Evolutionary conservation across 2,113 vertebrate species (phyloP).

Genomic region (Gasterosteus aculeatus): DNA sequence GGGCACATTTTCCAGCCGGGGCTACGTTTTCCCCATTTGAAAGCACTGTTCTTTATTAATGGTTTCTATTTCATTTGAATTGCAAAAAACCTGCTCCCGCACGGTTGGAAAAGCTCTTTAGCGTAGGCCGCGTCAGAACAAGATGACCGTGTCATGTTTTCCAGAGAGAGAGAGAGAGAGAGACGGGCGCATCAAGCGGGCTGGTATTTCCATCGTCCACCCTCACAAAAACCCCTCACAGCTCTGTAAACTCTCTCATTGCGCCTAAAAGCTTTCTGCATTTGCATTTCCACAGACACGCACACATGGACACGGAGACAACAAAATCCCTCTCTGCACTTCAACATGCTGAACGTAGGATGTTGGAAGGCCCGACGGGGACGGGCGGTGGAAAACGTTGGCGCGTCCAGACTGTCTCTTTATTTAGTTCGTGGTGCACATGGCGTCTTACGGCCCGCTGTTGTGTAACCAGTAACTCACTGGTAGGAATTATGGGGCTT

Average conservation of each 20-base stretch:
- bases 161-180: constrained; percentile 8
- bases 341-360: constrained; percentile 70
- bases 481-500: constrained; percentile 25
- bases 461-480: constrained; percentile 42
- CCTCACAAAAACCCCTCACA: constrained; percentile 43
- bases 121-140: constrained; percentile 38
- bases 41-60: constrained; percentile 54
- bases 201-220: constrained; percentile 55
- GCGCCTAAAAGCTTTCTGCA: constrained; percentile 32
- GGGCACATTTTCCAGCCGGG: constrained; percentile 33
- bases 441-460: constrained; percentile 19
- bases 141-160: constrained; percentile 54
- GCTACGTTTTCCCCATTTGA: constrained; percentile 51
- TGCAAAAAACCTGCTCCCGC: constrained; percentile 66
- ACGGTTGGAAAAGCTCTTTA: constrained; percentile 54
- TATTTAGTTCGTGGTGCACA: constrained; percentile 40
- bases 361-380: constrained; percentile 58
- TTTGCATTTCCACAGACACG: constrained; percentile 52
- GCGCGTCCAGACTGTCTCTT: constrained; percentile 58
- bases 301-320: not conserved
- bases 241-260: constrained; percentile 49
- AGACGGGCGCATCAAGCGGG: constrained; percentile 30
- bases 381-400: constrained; percentile 58
- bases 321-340: constrained; percentile 53
- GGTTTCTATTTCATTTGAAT: constrained; percentile 65